Evolutionary conservation across 1,140 invertebrate genomes (phyloP).

Genomic region (Bombus waltoni): DNA sequence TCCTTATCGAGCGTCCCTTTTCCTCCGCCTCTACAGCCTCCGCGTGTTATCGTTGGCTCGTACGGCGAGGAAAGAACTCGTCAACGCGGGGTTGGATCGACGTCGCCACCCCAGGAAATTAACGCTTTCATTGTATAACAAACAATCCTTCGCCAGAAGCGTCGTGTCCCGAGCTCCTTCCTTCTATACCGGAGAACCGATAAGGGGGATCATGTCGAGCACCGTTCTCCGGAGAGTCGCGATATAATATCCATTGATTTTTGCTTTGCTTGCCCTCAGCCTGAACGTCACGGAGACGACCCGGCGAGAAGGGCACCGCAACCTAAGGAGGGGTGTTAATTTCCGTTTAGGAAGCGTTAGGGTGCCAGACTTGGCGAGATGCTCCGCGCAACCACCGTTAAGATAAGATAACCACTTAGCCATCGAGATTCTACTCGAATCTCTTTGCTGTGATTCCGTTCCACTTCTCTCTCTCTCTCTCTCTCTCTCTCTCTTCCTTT

Average conservation of each 20-base stretch:
- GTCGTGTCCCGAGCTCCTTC: background rate
- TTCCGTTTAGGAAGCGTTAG: conserved; percentile 77
- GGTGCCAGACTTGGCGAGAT: conserved; percentile 58
- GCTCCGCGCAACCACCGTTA: conserved; percentile 69
- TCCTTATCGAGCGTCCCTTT: conserved; percentile 60
- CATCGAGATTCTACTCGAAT: conserved; percentile 73
- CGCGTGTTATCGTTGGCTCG: background rate
- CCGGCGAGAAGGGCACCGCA: conserved; percentile 18
- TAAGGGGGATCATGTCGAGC: conserved; percentile 40
- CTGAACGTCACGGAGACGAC: conserved; percentile 8
- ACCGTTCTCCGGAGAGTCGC: background rate
- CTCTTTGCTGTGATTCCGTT: conserved; percentile 45
- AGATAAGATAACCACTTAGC: conserved; percentile 81
- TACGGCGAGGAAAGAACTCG: background rate
- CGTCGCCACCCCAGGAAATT: conserved; percentile 69
- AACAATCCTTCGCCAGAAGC: conserved; percentile 60
- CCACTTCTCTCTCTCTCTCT: background rate
- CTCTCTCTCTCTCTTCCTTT: background rate
- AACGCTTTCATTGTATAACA: conserved; percentile 71
- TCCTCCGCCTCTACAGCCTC: background rate
- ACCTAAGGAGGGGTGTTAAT: conserved; percentile 71
- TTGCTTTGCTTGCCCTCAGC: conserved; percentile 46
- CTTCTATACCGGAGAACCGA: background rate
- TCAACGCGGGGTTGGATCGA: conserved; percentile 5
- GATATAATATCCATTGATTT: conserved; percentile 75